These are phyloP conservation scores for Meloidogyne floridensis DNA, from an alignment of 1,140 invertebrate genomes.

Conservation along the genomic window DNA sequence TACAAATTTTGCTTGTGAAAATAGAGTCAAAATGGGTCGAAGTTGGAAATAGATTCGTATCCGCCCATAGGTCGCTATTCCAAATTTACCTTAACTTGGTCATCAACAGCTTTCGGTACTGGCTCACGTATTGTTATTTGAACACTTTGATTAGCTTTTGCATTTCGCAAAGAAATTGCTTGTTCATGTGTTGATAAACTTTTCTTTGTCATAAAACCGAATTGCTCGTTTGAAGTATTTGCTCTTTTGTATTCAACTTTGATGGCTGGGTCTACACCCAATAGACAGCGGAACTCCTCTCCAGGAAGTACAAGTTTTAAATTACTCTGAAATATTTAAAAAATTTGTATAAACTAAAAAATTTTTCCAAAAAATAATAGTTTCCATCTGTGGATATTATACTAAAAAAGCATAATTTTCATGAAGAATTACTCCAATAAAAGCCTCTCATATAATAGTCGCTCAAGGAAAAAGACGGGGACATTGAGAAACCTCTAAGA, in stretches of 20 bases:
- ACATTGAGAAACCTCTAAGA: too few relatives aligned
- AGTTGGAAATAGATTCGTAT: too few relatives aligned
- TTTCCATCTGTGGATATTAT: neutral
- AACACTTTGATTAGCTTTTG: conserved; percentile 59
- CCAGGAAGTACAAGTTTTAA: conserved; percentile 66
- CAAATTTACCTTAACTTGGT: conserved; percentile 67
- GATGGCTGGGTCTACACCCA: conserved; percentile 67
- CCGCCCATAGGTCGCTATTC: too few relatives aligned
- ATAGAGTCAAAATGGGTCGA: too few relatives aligned
- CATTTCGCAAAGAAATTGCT: conserved; percentile 67
- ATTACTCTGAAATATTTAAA: conserved; percentile 50
- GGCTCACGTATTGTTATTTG: conserved; percentile 65
- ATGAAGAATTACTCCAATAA: too few relatives aligned
- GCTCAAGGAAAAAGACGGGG: too few relatives aligned
- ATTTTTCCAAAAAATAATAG: too few relatives aligned
- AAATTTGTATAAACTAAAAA: conserved; percentile 14
- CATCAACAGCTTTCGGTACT: conserved; percentile 66
- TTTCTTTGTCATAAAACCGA: conserved; percentile 58
- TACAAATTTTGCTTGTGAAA: too few relatives aligned
- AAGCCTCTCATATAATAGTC: too few relatives aligned
- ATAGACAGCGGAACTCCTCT: conserved; percentile 68
- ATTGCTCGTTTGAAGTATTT: conserved; percentile 55
- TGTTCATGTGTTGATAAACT: conserved; percentile 61
- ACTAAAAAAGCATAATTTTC: conserved; percentile 1
- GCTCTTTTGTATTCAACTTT: conserved; percentile 67